Evolutionary conservation across 2,888 invertebrate genomes (phyloP), one percentile per base, ranked within the genome.

Genomic region (Oxytorus armatus): DNA sequence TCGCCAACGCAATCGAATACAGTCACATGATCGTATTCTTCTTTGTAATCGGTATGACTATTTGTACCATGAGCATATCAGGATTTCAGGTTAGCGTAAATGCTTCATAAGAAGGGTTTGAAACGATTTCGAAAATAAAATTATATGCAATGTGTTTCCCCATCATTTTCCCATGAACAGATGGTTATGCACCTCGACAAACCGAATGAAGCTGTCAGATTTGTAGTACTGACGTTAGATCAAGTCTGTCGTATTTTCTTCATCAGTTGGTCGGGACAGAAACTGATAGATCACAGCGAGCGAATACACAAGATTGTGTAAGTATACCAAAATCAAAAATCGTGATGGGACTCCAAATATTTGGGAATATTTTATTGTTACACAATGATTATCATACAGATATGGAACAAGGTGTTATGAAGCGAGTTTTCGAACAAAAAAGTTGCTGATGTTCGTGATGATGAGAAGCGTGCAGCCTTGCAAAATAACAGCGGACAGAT

Each of bases 61-160:
- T 81, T 65, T 33, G 78, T 1, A 57, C 65, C 18, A 81, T 81
- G 70, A 81, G 78, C 29, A n/a, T 78, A 2, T 65, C 81, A 8
- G 81, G 81, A 44, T 77, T 33, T 25, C 78, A 78, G 78, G 81
- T 81, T 14, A 53, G 51, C 29, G 10, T 23, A 23, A 29, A 29
- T 4, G 29, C 3, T 5, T 4, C 29, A 29, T 10, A n/a, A n/a
- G 10, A 5, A 4, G 29, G 3, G 3, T 29, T 29, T 29, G 3
- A 5, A 29, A 4, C 3, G 5, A 29, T 4, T 29, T 29, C 5
- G 42, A 11, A n/a, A 11, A 14, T 0, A 21, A 39, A 39, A 39
- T 39, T 39, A 29, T 29, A 3, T 5, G 29, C 3, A 11, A 39
- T 39, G 4, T 5, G 4, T 7, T 39, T 2, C 1, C 4, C 1